Evolutionary conservation across 1,140 invertebrate genomes (phyloP), one percentile per base, ranked within the genome.

Genomic region (Plutomurus gul): DNA sequence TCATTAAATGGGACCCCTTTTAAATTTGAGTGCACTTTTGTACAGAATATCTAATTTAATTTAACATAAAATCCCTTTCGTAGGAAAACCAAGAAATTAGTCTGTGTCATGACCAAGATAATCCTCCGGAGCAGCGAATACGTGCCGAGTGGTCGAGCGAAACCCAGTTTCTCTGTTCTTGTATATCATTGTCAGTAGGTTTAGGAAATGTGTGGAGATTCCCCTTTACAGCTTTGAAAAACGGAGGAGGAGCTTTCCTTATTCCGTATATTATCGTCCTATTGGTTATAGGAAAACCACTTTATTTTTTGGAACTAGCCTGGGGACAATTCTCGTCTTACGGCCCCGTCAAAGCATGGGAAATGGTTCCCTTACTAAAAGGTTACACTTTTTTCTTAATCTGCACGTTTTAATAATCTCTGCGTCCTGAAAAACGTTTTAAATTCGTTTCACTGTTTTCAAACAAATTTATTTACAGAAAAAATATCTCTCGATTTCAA

Each of bases 201-300:
- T 56, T 85, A 8, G 85, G 85, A 80, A 90, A 89, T 83, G 86
- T 90, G 18, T 89, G 89, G 89, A 82, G 89, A 27, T 90, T 90
- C 84, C 89, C 89, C 1, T 89, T 87, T 76, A 82, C 87, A n/a
- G 87, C 85, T 73, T 87, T 87, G 77, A 82, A 85, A 22, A 78
- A 78, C 43, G 30, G 25, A 22, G 43, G 20, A 76, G 79, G 75
- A 7, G 79, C 79, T 5, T 80, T 80, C 56, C 60, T 80, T 7
- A 80, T 80, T 22, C 74, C 75, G 1, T 82, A 82, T 47, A 11
- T 82, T 1, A 49, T 82, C 16, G 77, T 79, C 6, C 36, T 79
- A 11, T 30, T 78, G 1, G n/a, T 82, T 3, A 79, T 82, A 20
- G 81, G 81, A 3, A 46, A 77, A 11, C 77, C 77, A 33, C 49